A percentile compares a stretch with the other conserved stretches of the same genome.
These are phyloP conservation scores for Autographa pulchrina DNA, from an alignment of 2,888 invertebrate genomes.

Conservation along the genomic window DNA sequence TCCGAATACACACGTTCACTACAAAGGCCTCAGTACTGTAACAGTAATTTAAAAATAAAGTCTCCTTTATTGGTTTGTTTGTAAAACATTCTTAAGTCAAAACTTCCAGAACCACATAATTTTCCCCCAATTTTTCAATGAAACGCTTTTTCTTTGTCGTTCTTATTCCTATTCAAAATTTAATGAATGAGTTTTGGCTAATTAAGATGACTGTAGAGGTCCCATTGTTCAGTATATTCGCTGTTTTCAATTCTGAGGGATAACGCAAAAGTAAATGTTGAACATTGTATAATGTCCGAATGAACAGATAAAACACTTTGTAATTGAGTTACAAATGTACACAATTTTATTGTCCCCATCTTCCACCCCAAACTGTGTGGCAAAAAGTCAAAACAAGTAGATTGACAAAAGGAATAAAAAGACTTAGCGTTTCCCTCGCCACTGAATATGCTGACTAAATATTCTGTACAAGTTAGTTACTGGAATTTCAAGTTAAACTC, in stretches of 20 bases:
- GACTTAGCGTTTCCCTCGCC: not conserved
- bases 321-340: slow-evolving; percentile 14
- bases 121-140: slow-evolving; percentile 22
- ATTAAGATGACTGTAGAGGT: slow-evolving; percentile 41
- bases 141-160: slow-evolving; percentile 39
- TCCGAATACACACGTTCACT: slow-evolving; percentile 19
- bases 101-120: slow-evolving; percentile 24
- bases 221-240: slow-evolving; percentile 39
- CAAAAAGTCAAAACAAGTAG: not conserved
- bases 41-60: slow-evolving; percentile 25
- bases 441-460: not conserved
- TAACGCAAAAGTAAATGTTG: slow-evolving; percentile 30
- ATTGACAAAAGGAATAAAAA: not conserved
- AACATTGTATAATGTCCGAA: slow-evolving; percentile 16
- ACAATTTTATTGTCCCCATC: not conserved
- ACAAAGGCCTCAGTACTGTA: slow-evolving; percentile 11
- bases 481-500: not conserved
- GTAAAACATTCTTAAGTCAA: slow-evolving; percentile 18
- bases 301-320: slow-evolving; percentile 14
- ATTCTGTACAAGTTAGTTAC: not conserved
- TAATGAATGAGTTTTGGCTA: slow-evolving; percentile 49
- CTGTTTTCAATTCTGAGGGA: slow-evolving; percentile 32
- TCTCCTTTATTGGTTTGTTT: slow-evolving; percentile 21
- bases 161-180: slow-evolving; percentile 36
- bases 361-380: not conserved